These are phyloP conservation scores for Chloroclysta siterata DNA, from an alignment of 2,888 invertebrate species.

Conservation along the genomic window DNA sequence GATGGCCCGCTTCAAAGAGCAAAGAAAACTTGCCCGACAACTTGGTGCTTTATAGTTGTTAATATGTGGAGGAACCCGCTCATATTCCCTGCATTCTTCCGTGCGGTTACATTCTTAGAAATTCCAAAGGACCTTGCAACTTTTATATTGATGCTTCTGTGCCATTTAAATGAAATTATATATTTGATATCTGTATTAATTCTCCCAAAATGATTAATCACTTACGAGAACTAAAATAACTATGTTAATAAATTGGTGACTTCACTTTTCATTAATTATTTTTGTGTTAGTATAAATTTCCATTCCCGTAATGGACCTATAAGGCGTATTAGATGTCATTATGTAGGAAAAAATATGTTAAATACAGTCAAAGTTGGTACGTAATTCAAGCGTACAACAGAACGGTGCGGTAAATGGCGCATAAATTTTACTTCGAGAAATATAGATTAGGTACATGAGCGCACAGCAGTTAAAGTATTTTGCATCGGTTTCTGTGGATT, in stretches of 20 bases:
- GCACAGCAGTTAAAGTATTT: conserved; percentile 57
- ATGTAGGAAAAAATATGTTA: conserved; percentile 56
- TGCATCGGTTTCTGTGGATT: conserved; percentile 44
- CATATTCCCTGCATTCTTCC: conserved; percentile 30
- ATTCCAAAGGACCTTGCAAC: conserved; percentile 13
- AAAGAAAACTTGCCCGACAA: conserved; percentile 42
- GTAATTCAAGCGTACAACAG: conserved; percentile 62
- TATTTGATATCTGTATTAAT: too few species aligned
- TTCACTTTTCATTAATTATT: too few species aligned
- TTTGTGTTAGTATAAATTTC: not conserved
- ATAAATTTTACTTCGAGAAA: conserved; percentile 76
- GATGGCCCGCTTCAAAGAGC: conserved; percentile 57
- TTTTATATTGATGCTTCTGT: conserved; percentile 8
- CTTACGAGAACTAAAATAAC: too few species aligned
- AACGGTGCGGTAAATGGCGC: conserved; percentile 71
- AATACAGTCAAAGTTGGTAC: conserved; percentile 60
- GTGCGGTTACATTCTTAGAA: conserved; percentile 27
- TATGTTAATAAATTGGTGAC: too few species aligned
- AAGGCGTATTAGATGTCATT: conserved; percentile 40
- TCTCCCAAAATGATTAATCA: too few species aligned
- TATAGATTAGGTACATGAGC: conserved; percentile 66
- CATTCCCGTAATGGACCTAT: conserved; percentile 6
- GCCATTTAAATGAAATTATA: too few species aligned
- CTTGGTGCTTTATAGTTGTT: conserved; percentile 36
- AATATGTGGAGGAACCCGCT: conserved; percentile 32